Conservation (phyloP, 2,888 invertebrate species). For the Drosophila monieri region DNA sequence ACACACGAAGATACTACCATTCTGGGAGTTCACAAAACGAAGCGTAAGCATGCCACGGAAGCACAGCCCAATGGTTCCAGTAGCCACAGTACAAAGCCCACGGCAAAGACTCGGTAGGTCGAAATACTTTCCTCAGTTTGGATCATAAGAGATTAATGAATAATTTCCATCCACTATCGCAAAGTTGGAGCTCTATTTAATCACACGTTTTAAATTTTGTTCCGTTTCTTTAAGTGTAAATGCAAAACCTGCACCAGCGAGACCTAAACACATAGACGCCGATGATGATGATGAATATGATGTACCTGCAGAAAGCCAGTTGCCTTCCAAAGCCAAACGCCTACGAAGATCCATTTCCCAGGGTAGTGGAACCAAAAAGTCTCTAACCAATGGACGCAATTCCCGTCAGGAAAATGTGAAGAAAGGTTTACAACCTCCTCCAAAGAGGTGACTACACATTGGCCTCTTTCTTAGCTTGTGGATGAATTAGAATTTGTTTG, state of each 20-base stretch:
- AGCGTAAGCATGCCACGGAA: constrained; percentile 19
- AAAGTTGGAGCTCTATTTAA: not conserved
- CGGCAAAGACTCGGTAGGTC: constrained; percentile 9
- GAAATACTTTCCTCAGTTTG: not conserved
- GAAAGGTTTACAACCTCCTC: constrained; percentile 19
- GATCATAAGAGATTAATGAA: not conserved
- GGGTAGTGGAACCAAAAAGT: constrained; percentile 1
- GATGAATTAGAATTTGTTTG: not conserved
- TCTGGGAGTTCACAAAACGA: not conserved
- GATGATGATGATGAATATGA: constrained; percentile 12
- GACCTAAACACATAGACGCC: constrained; percentile 32
- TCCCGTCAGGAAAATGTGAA: not conserved
- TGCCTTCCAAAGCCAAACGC: constrained; percentile 13
- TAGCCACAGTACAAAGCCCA: not conserved
- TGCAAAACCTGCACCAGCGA: not conserved
- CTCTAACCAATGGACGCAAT: not conserved
- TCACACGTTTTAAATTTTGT: not conserved
- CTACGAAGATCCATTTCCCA: constrained; percentile 60
- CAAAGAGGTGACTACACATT: constrained; percentile 24
- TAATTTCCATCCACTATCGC: not conserved
- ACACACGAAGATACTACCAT: constrained; percentile 23
- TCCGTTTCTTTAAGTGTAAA: not conserved
- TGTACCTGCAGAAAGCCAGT: not conserved
- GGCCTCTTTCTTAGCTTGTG: not conserved
- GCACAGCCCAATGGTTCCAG: constrained; percentile 14